Percentiles rank a stretch among this genome's conserved stretches.
Conservation (phyloP, 2,888 invertebrate species). For the Acanthosepion esculentum region DNA sequence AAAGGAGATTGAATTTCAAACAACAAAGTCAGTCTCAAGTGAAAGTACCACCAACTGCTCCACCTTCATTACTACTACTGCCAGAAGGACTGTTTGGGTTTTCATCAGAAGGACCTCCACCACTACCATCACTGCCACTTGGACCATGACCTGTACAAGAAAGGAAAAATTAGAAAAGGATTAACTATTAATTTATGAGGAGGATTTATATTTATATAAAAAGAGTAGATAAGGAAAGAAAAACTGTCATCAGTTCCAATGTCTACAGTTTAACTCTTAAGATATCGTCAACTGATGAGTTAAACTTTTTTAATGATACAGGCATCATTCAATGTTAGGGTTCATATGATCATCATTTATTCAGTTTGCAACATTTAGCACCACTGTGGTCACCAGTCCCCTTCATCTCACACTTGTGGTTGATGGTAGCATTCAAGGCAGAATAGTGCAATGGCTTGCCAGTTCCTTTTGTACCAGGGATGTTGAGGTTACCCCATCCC, state of each 20-base stretch:
- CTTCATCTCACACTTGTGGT: too few relatives aligned
- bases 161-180: neutral
- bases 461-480: too few relatives aligned
- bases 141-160: neutral
- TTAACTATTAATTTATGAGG: neutral
- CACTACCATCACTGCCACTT: neutral
- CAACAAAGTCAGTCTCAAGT: neutral
- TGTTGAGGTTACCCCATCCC: too few relatives aligned
- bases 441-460: too few relatives aligned
- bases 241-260: neutral
- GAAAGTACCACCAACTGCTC: neutral
- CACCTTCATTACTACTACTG: neutral
- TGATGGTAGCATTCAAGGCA: too few relatives aligned
- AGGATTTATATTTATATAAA: neutral
- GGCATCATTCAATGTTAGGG: too few relatives aligned
- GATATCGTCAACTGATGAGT: too few relatives aligned
- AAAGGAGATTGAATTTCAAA: neutral
- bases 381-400: too few relatives aligned
- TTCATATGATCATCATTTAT: too few relatives aligned
- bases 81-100: neutral
- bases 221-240: neutral
- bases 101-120: neutral
- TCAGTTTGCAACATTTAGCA: too few relatives aligned
- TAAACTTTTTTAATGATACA: too few relatives aligned
- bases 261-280: neutral